A percentile compares a stretch with the other conserved stretches of the same genome.
Conservation (phyloP, 2,113 vertebrate species). For the Antigone vipio region DNA sequence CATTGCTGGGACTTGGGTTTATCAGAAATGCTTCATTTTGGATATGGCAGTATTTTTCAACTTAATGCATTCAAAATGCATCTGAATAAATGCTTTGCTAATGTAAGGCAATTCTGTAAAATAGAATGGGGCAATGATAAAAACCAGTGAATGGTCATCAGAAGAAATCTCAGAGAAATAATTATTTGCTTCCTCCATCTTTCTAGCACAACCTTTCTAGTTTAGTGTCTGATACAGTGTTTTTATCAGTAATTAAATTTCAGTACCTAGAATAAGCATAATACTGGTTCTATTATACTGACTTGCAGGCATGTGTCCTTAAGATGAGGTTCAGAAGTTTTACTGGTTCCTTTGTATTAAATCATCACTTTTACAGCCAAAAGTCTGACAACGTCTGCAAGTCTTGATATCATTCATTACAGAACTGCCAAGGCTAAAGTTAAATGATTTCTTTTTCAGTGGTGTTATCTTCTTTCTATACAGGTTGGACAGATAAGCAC, state of each 20-base stretch:
- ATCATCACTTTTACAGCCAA: background rate
- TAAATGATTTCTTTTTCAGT: conserved; percentile 53
- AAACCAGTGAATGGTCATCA: background rate
- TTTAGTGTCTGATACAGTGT: background rate
- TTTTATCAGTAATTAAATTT: background rate
- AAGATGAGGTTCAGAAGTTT: background rate
- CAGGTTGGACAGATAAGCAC: background rate
- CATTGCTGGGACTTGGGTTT: background rate
- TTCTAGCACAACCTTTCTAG: background rate
- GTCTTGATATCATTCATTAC: conserved; percentile 52
- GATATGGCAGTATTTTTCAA: background rate
- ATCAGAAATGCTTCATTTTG: background rate
- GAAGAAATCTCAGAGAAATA: background rate
- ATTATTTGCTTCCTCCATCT: background rate
- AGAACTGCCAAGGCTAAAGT: conserved; percentile 63
- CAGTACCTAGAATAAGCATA: background rate
- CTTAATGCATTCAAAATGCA: background rate
- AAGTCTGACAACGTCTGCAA: conserved; percentile 30
- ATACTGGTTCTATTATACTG: background rate
- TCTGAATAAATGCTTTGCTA: background rate
- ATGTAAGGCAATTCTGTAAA: background rate
- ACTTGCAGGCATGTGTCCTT: background rate
- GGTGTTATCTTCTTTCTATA: conserved; percentile 53
- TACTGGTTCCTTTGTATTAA: background rate
- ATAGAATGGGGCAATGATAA: background rate